Conservation (phyloP, 2,113 vertebrate genomes). For the Electrona antarctica region DNA sequence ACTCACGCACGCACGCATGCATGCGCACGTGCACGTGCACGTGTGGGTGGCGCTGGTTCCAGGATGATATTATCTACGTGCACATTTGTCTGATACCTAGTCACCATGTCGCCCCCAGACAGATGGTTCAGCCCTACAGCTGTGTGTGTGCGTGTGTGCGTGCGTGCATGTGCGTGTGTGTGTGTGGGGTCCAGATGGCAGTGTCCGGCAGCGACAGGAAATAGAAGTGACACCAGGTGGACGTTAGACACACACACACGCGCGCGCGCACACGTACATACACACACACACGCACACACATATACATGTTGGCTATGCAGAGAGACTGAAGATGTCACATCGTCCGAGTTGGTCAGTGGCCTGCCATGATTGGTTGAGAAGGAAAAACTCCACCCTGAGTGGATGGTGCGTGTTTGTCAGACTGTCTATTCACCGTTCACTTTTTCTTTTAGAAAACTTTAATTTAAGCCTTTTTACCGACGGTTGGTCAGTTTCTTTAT, state of each 20-base stretch:
- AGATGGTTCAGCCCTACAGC: conserved; percentile 71
- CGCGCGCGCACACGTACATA: conserved; percentile 10
- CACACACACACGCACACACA: conserved; percentile 21
- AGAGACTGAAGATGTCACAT: background rate
- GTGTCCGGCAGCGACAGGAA: conserved; percentile 67
- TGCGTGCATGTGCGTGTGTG: conserved; percentile 27
- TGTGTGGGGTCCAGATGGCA: conserved; percentile 75
- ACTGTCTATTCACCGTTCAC: conserved; percentile 49
- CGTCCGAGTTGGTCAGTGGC: conserved; percentile 10
- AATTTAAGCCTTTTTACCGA: no score
- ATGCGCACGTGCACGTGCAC: no score
- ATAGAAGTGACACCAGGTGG: conserved; percentile 74
- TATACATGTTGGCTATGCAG: background rate
- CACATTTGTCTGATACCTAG: conserved; percentile 56
- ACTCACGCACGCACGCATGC: background rate
- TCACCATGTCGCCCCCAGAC: conserved; percentile 45
- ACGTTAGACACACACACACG: conserved; percentile 21
- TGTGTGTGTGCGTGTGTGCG: conserved; percentile 8
- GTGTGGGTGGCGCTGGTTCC: conserved; percentile 33
- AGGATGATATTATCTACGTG: conserved; percentile 25
- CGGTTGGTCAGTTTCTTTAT: no score
- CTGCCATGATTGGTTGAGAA: background rate
- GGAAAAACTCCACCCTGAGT: no score
- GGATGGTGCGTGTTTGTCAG: no score
- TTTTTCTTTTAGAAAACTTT: conserved; percentile 29